Conservation (phyloP, 1,140 invertebrate species). For the Drosophila nasuta region DNA sequence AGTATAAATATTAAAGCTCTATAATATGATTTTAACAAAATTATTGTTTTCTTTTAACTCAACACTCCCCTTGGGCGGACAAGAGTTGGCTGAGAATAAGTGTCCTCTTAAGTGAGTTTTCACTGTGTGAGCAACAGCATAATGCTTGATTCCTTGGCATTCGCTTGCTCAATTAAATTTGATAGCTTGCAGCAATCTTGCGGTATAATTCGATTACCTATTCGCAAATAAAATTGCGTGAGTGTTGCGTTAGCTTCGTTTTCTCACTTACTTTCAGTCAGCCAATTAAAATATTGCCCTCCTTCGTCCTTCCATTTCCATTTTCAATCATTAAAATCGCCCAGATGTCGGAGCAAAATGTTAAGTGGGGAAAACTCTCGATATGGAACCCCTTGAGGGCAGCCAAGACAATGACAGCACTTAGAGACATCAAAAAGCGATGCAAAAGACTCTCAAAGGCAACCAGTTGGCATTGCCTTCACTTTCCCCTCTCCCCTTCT, state of each 20-base stretch:
- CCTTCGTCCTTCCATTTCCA: background rate
- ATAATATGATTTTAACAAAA: too few species aligned
- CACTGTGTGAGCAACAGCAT: too few species aligned
- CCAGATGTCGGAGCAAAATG: slow-evolving; percentile 2
- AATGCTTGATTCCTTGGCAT: background rate
- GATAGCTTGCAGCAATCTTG: background rate
- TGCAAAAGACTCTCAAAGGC: slow-evolving; percentile 46
- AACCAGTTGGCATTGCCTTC: slow-evolving; percentile 26
- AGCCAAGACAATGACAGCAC: slow-evolving; percentile 55
- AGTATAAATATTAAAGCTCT: too few species aligned
- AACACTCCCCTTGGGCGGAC: too few species aligned
- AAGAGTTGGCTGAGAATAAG: too few species aligned
- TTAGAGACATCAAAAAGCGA: slow-evolving; percentile 58
- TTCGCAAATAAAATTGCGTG: slow-evolving; percentile 2
- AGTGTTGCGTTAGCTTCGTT: slow-evolving; percentile 1
- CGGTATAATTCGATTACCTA: slow-evolving; percentile 18
- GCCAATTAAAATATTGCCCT: slow-evolving; percentile 18
- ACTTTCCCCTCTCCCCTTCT: background rate
- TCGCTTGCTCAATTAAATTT: background rate
- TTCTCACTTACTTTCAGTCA: background rate
- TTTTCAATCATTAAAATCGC: slow-evolving; percentile 31
- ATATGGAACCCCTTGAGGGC: slow-evolving; percentile 39
- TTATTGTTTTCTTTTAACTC: too few species aligned
- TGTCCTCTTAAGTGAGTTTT: too few species aligned
- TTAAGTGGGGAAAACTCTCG: slow-evolving; percentile 26